Conservation (phyloP, 1,140 invertebrate genomes). For the Triops cancriformis region DNA sequence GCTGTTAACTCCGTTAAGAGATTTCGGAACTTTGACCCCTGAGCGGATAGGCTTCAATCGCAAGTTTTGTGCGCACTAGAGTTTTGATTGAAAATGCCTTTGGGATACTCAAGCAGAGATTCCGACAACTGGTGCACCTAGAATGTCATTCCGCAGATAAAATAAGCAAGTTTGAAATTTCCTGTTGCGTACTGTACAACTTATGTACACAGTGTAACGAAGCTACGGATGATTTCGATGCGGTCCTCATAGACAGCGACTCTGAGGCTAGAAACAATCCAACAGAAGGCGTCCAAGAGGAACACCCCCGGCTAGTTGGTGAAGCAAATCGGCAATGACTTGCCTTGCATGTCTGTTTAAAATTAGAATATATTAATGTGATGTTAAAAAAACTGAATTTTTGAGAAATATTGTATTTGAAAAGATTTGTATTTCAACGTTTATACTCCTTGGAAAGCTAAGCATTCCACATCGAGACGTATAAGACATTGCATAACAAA, state of each 20-base stretch:
- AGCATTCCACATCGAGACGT: too few species aligned
- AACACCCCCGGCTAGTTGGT: background rate
- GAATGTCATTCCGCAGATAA: conserved; percentile 33
- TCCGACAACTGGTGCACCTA: conserved; percentile 34
- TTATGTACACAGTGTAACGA: conserved; percentile 35
- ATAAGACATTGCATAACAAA: too few species aligned
- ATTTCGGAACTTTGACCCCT: conserved; percentile 23
- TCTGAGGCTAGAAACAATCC: background rate
- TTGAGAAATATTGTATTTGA: background rate
- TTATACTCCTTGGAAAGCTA: background rate
- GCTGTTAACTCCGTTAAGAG: conserved; percentile 35
- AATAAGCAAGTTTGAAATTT: conserved; percentile 34
- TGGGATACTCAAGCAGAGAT: conserved; percentile 36
- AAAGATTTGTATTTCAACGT: too few species aligned
- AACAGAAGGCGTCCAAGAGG: background rate
- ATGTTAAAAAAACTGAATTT: too few species aligned
- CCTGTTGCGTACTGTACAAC: conserved; percentile 38
- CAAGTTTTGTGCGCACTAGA: background rate
- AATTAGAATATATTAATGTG: too few species aligned
- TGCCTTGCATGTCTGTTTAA: background rate
- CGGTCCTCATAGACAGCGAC: background rate
- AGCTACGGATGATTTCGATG: background rate
- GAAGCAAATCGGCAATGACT: background rate
- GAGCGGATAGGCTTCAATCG: background rate
- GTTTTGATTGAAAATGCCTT: conserved; percentile 35